Evolutionary conservation across 2,888 invertebrate species (phyloP), one percentile per base, ranked within the genome.

Genomic region (Oxytorus armatus): DNA sequence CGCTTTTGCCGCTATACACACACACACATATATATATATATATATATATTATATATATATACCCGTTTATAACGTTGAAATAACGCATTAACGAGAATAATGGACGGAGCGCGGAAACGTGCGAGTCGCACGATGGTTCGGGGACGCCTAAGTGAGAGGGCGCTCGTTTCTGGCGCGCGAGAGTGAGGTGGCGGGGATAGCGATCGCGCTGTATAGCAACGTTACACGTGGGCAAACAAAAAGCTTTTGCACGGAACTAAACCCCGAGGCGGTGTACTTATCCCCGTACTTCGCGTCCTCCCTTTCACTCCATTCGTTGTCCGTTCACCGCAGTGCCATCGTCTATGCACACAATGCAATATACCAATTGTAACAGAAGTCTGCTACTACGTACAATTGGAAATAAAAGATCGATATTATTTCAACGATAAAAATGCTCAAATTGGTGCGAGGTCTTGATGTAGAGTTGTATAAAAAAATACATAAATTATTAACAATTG

Each of bases 61-160:
- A 47, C 5, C 21, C 57, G 55, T n/a, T 82, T 80, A 83, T 84
- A 85, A 86, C 82, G 84, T 84, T 85, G 83, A 85, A 87, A 85
- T 84, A 87, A 88, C 85, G 83, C 82, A 83, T 86, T 84, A 83
- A 82, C 72, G 79, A 77, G 81, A 84, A 85, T 85, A 89, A 87
- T 82, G 81, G 77, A 65, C 68, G 72, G 49, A 49, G 66, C 61
- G n/a, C 70, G 47, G 59, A 63, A 70, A 63, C 18, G 42, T 36
- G 36, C 25, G 57, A 49, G 63, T 8, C 21, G 36, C 18, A 18
- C 39, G 36, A n/a, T 36, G 23, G 47, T 70, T 33, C 23, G n/a
- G 49, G 18, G 59, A 59, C 59, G 70, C 59, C 29, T 23, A 8
- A 47, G 44, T 36, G 23, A 7, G 57, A 49, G 59, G 36, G 51